A percentile compares a stretch with the other conserved stretches of the same genome.
These are phyloP conservation scores for Zaprionus kolodkinae DNA, from an alignment of 1,140 invertebrate genomes.

Conservation along the genomic window DNA sequence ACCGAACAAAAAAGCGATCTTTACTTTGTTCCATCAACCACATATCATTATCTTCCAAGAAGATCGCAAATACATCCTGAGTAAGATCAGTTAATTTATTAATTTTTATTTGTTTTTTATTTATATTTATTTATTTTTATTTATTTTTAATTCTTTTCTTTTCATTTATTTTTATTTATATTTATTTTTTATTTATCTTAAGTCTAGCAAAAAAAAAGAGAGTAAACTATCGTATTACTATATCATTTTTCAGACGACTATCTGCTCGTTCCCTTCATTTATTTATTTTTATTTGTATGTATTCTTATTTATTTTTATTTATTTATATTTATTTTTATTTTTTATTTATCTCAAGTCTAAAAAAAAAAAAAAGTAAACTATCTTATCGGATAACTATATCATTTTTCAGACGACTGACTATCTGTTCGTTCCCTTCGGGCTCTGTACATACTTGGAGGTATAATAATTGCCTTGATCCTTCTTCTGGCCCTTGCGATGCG, in stretches of 20 bases:
- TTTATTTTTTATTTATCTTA: too few species aligned
- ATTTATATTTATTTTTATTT: too few species aligned
- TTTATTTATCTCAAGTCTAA: slow-evolving; percentile 5
- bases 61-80: not conserved
- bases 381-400: not conserved
- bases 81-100: not conserved
- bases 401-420: not conserved
- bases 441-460: slow-evolving; percentile 64
- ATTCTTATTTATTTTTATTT: too few species aligned
- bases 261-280: not conserved
- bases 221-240: not conserved
- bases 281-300: too few species aligned
- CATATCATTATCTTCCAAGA: too few species aligned
- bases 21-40: too few species aligned
- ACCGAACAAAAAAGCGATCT: too few species aligned
- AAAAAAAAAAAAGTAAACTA: too few species aligned
- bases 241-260: not conserved
- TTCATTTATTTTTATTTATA: too few species aligned
- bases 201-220: slow-evolving; percentile 1
- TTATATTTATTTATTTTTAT: too few species aligned
- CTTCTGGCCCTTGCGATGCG: slow-evolving; percentile 16
- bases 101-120: too few species aligned
- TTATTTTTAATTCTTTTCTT: too few species aligned
- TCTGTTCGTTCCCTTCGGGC: not conserved
- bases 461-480: slow-evolving; percentile 53